Evolutionary conservation across 1,140 invertebrate species (phyloP).

Genomic region (Lordiphosa stackelbergi): DNA sequence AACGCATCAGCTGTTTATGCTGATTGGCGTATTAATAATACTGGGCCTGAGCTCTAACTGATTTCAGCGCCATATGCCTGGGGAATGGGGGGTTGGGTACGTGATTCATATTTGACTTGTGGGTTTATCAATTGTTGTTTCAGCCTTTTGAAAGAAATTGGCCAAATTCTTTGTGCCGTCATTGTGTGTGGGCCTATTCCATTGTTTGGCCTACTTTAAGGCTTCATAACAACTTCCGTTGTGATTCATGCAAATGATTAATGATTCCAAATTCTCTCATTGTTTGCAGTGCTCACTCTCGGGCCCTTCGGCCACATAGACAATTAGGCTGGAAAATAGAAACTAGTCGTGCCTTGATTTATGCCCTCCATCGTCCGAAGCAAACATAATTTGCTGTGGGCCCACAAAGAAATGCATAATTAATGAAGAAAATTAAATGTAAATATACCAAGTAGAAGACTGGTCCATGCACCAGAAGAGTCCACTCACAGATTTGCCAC

Average conservation of each 20-base stretch:
- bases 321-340: conserved; percentile 49
- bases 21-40: conserved; percentile 66
- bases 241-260: conserved; percentile 54
- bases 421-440: conserved; percentile 67
- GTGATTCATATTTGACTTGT: conserved; percentile 16
- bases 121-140: conserved; percentile 20
- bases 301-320: conserved; percentile 25
- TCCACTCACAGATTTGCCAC: no score
- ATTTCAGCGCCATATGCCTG: conserved; percentile 45
- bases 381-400: conserved; percentile 51
- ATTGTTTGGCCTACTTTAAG: conserved; percentile 45
- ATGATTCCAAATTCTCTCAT: conserved; percentile 36
- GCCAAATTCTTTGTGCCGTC: conserved; percentile 6
- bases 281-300: conserved; percentile 11
- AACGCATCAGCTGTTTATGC: conserved; percentile 62
- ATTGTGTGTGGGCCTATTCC: conserved; percentile 9
- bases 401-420: conserved; percentile 59
- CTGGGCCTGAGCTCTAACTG: conserved; percentile 33
- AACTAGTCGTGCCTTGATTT: conserved; percentile 42
- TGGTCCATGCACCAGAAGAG: neutral
- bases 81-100: conserved; percentile 16
- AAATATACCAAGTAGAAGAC: conserved; percentile 42
- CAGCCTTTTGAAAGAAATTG: conserved; percentile 26
- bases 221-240: conserved; percentile 18
- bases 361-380: conserved; percentile 35